phyloP scores from a whole-genome alignment of 2,888 invertebrate species.

The Glyphotaelius pellucidus region DNA sequence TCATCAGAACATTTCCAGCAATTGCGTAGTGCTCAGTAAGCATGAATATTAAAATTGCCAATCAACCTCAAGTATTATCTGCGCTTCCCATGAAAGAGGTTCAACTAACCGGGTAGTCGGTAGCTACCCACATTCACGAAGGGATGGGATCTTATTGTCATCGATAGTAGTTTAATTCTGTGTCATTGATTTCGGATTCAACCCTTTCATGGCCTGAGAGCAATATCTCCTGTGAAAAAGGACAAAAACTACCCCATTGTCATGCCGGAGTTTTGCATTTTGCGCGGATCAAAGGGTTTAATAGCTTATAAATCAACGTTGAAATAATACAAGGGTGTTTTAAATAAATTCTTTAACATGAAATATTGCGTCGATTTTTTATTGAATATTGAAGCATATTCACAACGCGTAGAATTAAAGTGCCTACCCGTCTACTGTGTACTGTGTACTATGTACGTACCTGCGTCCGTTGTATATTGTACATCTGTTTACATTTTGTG shows the following conservation, averaged over 20 bases:
- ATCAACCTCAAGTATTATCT: slow-evolving; percentile 16
- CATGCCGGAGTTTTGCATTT: slow-evolving; percentile 63
- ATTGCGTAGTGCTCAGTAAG: not conserved
- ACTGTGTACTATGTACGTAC: not conserved
- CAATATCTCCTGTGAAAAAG: slow-evolving; percentile 53
- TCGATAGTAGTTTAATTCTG: slow-evolving; percentile 66
- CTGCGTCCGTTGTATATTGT: not conserved
- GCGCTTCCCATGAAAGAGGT: slow-evolving; percentile 22
- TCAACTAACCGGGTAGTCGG: slow-evolving; percentile 47
- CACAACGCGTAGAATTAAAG: slow-evolving; percentile 6
- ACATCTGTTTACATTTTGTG: slow-evolving; percentile 46
- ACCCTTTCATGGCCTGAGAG: slow-evolving; percentile 59
- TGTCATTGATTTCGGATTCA: slow-evolving; percentile 66
- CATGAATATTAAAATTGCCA: not conserved
- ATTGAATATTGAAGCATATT: slow-evolving; percentile 2
- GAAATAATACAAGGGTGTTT: slow-evolving; percentile 66
- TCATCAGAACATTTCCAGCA: not conserved
- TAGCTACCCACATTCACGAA: slow-evolving; percentile 52
- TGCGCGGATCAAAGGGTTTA: slow-evolving; percentile 64
- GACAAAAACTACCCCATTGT: slow-evolving; percentile 59
- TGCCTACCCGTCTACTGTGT: not conserved
- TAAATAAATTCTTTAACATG: slow-evolving; percentile 57
- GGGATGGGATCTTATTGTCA: slow-evolving; percentile 60
- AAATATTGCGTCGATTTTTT: slow-evolving; percentile 53
- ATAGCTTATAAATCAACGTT: slow-evolving; percentile 66